Base-by-base conservation (phyloP, 2,797 vertebrate genomes). In the Labroides dimidiatus region DNA sequence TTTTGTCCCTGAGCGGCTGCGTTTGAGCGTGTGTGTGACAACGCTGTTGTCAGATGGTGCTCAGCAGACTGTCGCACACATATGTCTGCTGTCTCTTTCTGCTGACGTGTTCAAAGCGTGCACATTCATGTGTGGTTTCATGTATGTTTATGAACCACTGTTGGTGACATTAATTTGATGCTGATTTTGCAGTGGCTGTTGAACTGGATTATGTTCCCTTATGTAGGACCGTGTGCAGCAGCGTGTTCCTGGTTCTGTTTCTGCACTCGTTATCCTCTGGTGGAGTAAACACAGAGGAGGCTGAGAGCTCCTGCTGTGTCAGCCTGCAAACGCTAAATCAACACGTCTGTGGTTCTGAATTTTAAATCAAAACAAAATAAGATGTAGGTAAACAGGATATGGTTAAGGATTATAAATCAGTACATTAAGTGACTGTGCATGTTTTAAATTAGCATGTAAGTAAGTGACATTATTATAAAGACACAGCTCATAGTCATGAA, bases 31-130 rank as follows among this genome's bases (percentile, higher is more conserved):
- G 55, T 63, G 58, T 51, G 24, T 43, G 9, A 15, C 54, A 39
- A 60, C n/a, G 44, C 41, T 27, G 14, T 8, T 70, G 58, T 79
- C 71, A 78, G 62, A 71, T 77, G 64, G 56, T 41, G 33, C 48
- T 69, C 59, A 12, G 7, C 73, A 69, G 64, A 53, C 79, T 80
- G 77, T 20, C 66, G 41, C 64, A 15, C 52, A 56, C 80, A 80
- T 69, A 87, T 78, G 70, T 63, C 68, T 72, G 49, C 64, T 61
- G 77, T 82, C 61, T 69, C 43, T 52, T 81, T 80, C 39, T 75
- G 78, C 72, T 75, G 77, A 89, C 59, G 33, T 50, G n/a, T 23
- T 78, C 21, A 67, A 62, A 69, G 23, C 13, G 15, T 27, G 16
- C 50, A 23, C 36, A 16, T 23, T 1, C 43, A 10, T 53, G 47